Base-by-base conservation (phyloP, 2,888 invertebrate genomes). In the Torymus auratus region DNA sequence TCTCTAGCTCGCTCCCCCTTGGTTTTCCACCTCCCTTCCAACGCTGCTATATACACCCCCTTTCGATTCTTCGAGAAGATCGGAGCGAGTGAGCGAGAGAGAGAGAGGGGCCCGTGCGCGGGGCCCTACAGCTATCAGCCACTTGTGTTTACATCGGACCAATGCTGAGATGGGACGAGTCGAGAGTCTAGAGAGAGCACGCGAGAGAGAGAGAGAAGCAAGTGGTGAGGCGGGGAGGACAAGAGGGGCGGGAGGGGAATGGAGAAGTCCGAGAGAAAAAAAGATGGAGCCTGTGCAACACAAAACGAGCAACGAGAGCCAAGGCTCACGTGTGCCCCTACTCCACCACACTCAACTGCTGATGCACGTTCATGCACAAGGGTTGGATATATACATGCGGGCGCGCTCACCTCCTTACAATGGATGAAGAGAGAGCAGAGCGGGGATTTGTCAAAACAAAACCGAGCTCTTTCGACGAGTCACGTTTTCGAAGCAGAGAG, bases 391-490 rank as follows among this genome's bases (percentile, higher is more conserved):
- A 52, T 15, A 61, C 20, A 23, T n/a, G 11, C 64, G 14, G 15
- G 4, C 64, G 64, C 53, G 52, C 41, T 41, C 41, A 41, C 41
- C 41, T 50, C 28, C 15, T 70, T 14, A 50, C 41, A 41, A 56
- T 70, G 50, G 28, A 60, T 11, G 61, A 23, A 50, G 56, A 60
- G 13, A 50, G 60, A 13, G 17, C 61, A 61, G 71, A 20, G 53
- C 68, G 67, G 83, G 85, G 86, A 89, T 89, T 89, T 88, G 88
- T 89, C 89, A 89, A 89, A 89, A 89, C 88, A 89, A 88, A 88
- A 88, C 85, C 86, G 15, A 12, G 52, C 20, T 85, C 86, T 87
- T 89, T 86, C 88, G 87, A 86, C 86, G 86, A 89, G 88, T 88
- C 89, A 89, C 89, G 88, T 86, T 87, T 84, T 83, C 78, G 83